A percentile compares a stretch with the other conserved stretches of the same genome.
Evolutionary conservation across 2,888 invertebrate species (phyloP).

Genomic region (Drosophila fungiperda): DNA sequence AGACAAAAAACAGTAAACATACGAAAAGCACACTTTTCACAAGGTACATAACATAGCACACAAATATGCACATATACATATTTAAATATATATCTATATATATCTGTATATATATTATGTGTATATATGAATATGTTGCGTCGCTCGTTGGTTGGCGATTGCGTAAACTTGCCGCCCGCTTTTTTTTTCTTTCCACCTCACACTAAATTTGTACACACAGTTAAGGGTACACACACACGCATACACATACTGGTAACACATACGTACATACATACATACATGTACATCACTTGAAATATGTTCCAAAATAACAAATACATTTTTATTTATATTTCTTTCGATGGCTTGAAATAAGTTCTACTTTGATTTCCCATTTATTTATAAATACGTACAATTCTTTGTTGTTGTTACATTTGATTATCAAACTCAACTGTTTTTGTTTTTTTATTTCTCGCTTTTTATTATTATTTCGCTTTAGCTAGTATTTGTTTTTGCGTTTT

Average conservation of each 20-base stretch:
- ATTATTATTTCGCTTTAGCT: constrained; percentile 53
- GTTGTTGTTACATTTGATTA: constrained; percentile 53
- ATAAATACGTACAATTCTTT: constrained; percentile 56
- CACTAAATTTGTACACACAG: constrained; percentile 76
- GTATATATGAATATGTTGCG: constrained; percentile 37
- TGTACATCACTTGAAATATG: constrained; percentile 57
- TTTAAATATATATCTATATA: not conserved
- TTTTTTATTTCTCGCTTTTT: constrained; percentile 65
- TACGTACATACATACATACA: constrained; percentile 22
- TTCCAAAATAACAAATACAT: constrained; percentile 68
- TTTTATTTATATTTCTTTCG: constrained; percentile 50
- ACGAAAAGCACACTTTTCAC: constrained; percentile 80
- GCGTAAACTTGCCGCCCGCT: constrained; percentile 81
- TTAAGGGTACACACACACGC: constrained; percentile 43
- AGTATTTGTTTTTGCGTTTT: constrained; percentile 61
- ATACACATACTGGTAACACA: constrained; percentile 13
- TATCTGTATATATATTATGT: constrained; percentile 20
- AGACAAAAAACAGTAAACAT: constrained; percentile 66
- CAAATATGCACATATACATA: not conserved
- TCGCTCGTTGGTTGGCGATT: constrained; percentile 68
- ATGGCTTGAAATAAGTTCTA: constrained; percentile 18
- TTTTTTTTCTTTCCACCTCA: constrained; percentile 73
- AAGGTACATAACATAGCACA: constrained; percentile 48
- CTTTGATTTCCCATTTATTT: constrained; percentile 38
- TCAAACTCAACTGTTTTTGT: constrained; percentile 72